Evolutionary conservation across 2,797 vertebrate species (phyloP).

Genomic region (Salmo trutta): DNA sequence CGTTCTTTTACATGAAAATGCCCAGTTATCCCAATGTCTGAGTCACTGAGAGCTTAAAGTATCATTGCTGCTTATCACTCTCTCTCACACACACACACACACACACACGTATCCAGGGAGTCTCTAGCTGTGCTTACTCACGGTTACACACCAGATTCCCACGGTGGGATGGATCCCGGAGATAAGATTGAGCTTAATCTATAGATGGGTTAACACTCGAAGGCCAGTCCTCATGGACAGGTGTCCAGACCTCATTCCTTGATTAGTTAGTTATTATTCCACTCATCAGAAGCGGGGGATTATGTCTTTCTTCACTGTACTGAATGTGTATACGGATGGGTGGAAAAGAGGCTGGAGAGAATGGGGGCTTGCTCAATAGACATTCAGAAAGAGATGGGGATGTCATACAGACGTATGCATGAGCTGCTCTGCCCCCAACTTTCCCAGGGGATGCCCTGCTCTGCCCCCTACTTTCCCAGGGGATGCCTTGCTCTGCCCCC

Average conservation of each 20-base stretch:
- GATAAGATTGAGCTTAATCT: constrained; percentile 29
- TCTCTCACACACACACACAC: not conserved
- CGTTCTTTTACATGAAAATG: too few species aligned
- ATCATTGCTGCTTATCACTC: not conserved
- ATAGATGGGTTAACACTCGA: too few species aligned
- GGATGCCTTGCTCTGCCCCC: not conserved
- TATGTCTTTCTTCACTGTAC: not conserved
- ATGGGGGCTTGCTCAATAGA: not conserved
- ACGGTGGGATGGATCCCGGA: constrained; percentile 26
- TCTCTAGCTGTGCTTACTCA: not conserved
- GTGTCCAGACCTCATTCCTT: too few species aligned
- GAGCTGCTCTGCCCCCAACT: not conserved
- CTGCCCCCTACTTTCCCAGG: constrained; percentile 2
- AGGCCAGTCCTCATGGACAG: too few species aligned
- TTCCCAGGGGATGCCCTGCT: not conserved
- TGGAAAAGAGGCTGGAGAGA: not conserved
- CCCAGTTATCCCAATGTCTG: not conserved
- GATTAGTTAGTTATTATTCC: too few species aligned
- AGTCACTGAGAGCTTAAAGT: too few species aligned
- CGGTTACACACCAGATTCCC: not conserved
- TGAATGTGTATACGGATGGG: not conserved
- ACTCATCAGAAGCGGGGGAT: not conserved
- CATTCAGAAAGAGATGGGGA: not conserved
- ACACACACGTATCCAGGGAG: not conserved
- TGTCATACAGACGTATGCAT: not conserved